A percentile compares a stretch with the other conserved stretches of the same genome.
phyloP scores from a whole-genome alignment of 1,140 invertebrate species.

The Calycopis cecrops region DNA sequence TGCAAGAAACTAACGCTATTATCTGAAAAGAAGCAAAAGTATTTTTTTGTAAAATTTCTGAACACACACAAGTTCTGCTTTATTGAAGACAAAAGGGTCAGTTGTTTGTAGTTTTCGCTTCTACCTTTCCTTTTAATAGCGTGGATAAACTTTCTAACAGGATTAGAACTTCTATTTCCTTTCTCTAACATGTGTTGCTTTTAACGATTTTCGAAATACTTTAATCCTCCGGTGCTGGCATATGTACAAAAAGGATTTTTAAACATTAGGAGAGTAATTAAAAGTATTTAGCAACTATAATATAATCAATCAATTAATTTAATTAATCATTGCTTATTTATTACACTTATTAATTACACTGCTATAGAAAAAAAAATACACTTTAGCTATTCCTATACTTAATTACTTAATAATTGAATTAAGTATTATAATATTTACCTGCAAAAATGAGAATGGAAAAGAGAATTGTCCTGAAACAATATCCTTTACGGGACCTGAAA shows the following conservation, averaged over 20 bases:
- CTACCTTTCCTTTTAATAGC: slow-evolving; percentile 9
- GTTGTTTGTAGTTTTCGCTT: slow-evolving; percentile 18
- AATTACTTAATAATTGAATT: not conserved
- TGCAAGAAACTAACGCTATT: too few relatives aligned
- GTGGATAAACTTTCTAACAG: slow-evolving; percentile 21
- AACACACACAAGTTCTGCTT: not conserved
- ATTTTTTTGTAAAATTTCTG: not conserved
- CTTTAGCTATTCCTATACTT: too few relatives aligned
- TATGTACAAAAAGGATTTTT: not conserved
- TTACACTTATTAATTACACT: not conserved
- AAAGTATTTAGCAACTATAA: not conserved
- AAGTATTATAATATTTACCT: slow-evolving; percentile 38
- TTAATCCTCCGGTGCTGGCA: not conserved
- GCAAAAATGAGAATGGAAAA: slow-evolving; percentile 63
- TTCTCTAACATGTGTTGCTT: slow-evolving; percentile 6
- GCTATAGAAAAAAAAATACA: too few relatives aligned
- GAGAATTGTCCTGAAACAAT: slow-evolving; percentile 57
- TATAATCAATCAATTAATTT: too few relatives aligned
- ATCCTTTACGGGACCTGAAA: slow-evolving; percentile 62
- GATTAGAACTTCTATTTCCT: slow-evolving; percentile 20
- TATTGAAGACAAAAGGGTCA: slow-evolving; percentile 16
- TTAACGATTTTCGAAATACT: slow-evolving; percentile 8
- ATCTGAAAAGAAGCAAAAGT: not conserved
- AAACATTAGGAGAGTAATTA: too few relatives aligned
- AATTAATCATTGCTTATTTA: not conserved